Evolutionary conservation across 2,888 invertebrate species (phyloP), one percentile per base, ranked within the genome.

Genomic region (Macropis europaea): DNA sequence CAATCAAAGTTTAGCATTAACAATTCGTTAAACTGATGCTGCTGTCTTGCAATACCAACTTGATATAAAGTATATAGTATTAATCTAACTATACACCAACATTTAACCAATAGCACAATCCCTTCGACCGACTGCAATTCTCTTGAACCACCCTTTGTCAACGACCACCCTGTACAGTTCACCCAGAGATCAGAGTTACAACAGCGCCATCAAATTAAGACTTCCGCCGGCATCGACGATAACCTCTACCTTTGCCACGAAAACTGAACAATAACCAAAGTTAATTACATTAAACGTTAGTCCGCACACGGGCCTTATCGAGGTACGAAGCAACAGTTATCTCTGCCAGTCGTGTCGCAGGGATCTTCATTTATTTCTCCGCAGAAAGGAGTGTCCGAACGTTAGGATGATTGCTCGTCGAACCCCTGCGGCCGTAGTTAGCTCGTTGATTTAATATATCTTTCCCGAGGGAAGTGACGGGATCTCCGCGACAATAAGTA

Each of bases 401-500:
- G 19, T n/a, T n/a, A n/a, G n/a, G n/a, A n/a, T n/a, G n/a, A n/a
- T n/a, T n/a, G n/a, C n/a, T n/a, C n/a, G n/a, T n/a, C n/a, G n/a
- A n/a, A n/a, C n/a, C 15, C 36, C 48, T 22, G 45, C 38, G n/a
- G 40, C 24, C 38, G 17, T 30, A 5, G 24, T 3, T 11, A 13
- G 2, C 5, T 22, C 67, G 68, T 71, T 77, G 73, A 80, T 81
- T 80, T 73, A 73, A 76, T 76, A 77, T 63, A 59, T 67, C 64
- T 53, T 36, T 52, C 77, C 72, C 75, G 50, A 26, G 73, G 73
- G 79, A 67, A 30, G 54, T 26, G 59, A 30, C 60, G 9, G 56
- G 73, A 63, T 62, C 68, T 62, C 70, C 34, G 68, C 48, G 79
- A 79, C 80, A 79, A 79, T 74, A 79, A 75, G 75, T 67, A 62